A percentile compares a stretch with the other conserved stretches of the same genome.
Evolutionary conservation across 2,888 invertebrate genomes (phyloP).

Genomic region (Poecilobothrus nobilitatus): DNA sequence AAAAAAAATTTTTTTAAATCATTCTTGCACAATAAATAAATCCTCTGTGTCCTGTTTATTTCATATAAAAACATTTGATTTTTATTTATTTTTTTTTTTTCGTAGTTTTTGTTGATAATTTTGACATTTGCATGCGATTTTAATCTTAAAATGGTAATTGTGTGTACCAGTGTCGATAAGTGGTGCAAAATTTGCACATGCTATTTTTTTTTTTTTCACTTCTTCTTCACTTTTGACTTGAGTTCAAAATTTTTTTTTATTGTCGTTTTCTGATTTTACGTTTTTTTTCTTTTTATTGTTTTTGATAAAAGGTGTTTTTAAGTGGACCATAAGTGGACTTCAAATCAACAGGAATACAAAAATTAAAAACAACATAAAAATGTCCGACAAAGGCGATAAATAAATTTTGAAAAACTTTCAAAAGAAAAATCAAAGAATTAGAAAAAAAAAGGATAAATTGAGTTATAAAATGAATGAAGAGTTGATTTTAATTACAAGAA

Average conservation of each 20-base stretch:
- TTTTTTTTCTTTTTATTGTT: background rate
- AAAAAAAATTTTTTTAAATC: too few species aligned
- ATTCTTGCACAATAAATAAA: background rate
- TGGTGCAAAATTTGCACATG: background rate
- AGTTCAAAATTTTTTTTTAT: too few species aligned
- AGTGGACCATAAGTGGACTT: background rate
- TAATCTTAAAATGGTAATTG: background rate
- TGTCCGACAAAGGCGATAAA: background rate
- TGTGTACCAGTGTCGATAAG: background rate
- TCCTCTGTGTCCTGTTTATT: background rate
- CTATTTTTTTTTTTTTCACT: background rate
- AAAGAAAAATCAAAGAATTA: too few species aligned
- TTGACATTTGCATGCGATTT: conserved; percentile 2
- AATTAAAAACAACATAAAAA: too few species aligned
- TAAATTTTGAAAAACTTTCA: background rate
- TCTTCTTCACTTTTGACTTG: background rate
- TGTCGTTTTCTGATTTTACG: too few species aligned
- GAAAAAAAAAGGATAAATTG: too few species aligned
- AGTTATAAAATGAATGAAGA: too few species aligned
- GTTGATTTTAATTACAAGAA: too few species aligned
- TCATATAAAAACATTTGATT: too few species aligned
- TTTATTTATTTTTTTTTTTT: background rate
- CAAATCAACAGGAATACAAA: background rate
- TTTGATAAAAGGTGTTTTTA: background rate
- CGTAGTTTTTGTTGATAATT: background rate